Conservation (phyloP, 2,888 invertebrate species). For the Zele albiditarsus region DNA sequence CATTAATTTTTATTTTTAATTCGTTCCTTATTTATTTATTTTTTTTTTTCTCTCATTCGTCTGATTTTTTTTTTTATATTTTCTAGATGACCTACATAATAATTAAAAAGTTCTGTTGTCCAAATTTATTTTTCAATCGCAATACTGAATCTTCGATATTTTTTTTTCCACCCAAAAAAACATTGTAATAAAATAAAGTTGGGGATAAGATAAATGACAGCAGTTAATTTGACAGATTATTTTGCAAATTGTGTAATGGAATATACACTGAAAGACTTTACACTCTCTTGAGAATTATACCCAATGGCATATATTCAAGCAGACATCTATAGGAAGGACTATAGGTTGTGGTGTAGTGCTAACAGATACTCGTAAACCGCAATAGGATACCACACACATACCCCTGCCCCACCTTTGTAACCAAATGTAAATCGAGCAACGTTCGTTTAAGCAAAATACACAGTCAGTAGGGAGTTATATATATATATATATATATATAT, state of each 20-base stretch:
- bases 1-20: neutral
- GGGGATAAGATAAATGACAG: too few species aligned
- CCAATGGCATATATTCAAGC: slow-evolving; percentile 31
- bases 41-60: neutral
- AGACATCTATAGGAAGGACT: slow-evolving; percentile 21
- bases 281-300: slow-evolving; percentile 11
- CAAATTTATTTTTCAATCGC: neutral
- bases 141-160: neutral
- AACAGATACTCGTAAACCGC: slow-evolving; percentile 30
- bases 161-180: neutral
- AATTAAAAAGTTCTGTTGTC: neutral
- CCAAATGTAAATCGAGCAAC: slow-evolving; percentile 68
- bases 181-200: neutral
- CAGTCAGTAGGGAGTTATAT: slow-evolving; percentile 61
- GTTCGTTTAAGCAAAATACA: slow-evolving; percentile 66
- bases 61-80: neutral
- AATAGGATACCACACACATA: slow-evolving; percentile 43
- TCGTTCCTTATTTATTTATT: neutral
- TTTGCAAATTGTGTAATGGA: neutral
- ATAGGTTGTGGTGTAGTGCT: neutral
- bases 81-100: neutral
- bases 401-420: slow-evolving; percentile 46
- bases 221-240: too few species aligned
- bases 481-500: neutral
- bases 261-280: neutral